These are phyloP conservation scores for Lepilemur septentrionalis DNA, from an alignment of 2,797 vertebrate species.

Conservation along the genomic window DNA sequence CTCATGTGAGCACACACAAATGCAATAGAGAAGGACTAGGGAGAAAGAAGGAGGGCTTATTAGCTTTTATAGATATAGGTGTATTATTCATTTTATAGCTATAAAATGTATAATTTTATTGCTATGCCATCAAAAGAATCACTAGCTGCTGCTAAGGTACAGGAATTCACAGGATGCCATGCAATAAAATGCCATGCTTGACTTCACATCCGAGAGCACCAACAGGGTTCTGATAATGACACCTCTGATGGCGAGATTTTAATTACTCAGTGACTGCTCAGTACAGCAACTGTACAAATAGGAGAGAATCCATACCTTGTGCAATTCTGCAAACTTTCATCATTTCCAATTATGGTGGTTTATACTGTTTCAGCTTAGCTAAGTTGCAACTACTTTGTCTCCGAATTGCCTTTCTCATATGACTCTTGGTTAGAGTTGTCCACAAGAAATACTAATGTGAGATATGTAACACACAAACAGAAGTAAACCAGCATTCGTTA, in stretches of 20 bases:
- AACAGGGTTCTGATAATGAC: constrained; percentile 37
- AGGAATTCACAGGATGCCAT: neutral
- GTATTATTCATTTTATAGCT: constrained; percentile 16
- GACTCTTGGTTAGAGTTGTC: neutral
- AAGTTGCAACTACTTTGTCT: neutral
- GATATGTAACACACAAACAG: neutral
- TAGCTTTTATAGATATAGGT: constrained; percentile 12
- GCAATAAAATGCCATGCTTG: constrained; percentile 4
- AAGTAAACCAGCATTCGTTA: neutral
- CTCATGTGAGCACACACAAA: neutral
- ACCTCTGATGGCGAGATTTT: constrained; percentile 54
- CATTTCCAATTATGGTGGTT: neutral
- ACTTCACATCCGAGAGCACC: constrained; percentile 39
- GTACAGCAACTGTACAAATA: neutral
- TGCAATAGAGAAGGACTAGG: neutral
- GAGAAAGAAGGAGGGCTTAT: neutral
- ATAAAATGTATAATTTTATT: constrained; percentile 56
- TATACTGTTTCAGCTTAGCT: neutral
- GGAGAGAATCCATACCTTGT: neutral
- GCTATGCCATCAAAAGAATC: constrained; percentile 6
- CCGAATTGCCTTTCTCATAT: neutral
- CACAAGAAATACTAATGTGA: neutral
- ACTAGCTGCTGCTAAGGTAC: neutral
- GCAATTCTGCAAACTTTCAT: constrained; percentile 34
- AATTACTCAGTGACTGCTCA: constrained; percentile 58